Evolutionary conservation across 2,113 vertebrate species (phyloP).

Genomic region (Protobothrops flavoviridis): DNA sequence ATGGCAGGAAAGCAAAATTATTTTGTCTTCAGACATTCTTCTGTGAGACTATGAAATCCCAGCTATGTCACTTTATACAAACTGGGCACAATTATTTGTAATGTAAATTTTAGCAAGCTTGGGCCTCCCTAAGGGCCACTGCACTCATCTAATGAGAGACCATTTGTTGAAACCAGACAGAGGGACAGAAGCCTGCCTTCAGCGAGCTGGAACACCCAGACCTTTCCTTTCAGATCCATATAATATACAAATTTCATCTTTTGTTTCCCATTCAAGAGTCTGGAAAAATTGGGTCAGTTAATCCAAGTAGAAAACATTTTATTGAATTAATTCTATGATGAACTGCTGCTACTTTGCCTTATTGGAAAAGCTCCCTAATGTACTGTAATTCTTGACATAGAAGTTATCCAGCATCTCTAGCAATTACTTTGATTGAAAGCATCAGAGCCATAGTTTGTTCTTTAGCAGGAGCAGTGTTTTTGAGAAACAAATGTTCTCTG

Average conservation of each 20-base stretch:
- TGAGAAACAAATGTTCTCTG: constrained; percentile 37
- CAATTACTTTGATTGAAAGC: constrained; percentile 55
- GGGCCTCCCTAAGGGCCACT: background rate
- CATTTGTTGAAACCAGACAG: constrained; percentile 28
- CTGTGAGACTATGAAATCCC: background rate
- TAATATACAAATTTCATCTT: constrained; percentile 48
- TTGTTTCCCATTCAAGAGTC: constrained; percentile 63
- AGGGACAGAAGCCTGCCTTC: background rate
- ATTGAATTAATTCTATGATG: constrained; percentile 73
- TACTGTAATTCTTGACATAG: constrained; percentile 37
- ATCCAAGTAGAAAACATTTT: constrained; percentile 77
- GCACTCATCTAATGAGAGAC: constrained; percentile 21
- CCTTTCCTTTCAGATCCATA: constrained; percentile 44
- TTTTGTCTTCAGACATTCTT: background rate
- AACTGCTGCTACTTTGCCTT: constrained; percentile 59
- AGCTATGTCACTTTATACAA: background rate
- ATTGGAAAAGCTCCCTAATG: constrained; percentile 54
- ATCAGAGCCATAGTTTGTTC: constrained; percentile 47
- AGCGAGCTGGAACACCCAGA: constrained; percentile 21
- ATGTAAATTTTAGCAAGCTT: background rate
- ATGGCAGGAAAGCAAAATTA: background rate
- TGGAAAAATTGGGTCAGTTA: constrained; percentile 75
- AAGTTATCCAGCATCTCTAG: constrained; percentile 50
- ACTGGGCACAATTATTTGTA: background rate
- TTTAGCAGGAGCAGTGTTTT: constrained; percentile 44